Evolutionary conservation across 2,888 invertebrate species (phyloP).

Genomic region (Eumerus sabulonum): DNA sequence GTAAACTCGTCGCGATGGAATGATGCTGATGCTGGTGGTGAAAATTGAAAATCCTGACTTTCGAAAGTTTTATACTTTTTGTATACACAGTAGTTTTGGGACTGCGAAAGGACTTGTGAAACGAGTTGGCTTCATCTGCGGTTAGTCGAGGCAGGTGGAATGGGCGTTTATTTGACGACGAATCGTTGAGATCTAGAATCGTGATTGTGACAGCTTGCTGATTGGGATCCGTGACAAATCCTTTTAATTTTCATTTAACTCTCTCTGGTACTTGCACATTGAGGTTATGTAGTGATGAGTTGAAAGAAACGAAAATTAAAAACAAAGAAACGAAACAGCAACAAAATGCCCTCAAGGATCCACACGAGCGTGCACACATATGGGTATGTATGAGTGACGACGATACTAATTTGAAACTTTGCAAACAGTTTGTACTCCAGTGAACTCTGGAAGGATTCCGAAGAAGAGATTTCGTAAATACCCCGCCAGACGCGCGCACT

Average conservation of each 20-base stretch:
- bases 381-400: too few relatives aligned
- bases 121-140: slow-evolving; percentile 63
- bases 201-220: slow-evolving; percentile 63
- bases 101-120: too few relatives aligned
- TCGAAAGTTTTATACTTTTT: slow-evolving; percentile 33
- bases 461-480: neutral
- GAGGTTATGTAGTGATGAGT: slow-evolving; percentile 24
- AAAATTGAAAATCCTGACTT: slow-evolving; percentile 42
- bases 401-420: slow-evolving; percentile 57
- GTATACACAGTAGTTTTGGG: slow-evolving; percentile 43
- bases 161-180: slow-evolving; percentile 19
- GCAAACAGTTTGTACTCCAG: slow-evolving; percentile 14
- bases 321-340: too few relatives aligned
- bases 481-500: too few relatives aligned
- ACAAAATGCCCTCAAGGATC: slow-evolving; percentile 43
- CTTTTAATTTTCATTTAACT: neutral
- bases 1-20: too few relatives aligned
- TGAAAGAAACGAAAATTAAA: neutral
- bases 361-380: neutral
- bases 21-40: too few relatives aligned
- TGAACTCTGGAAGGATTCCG: too few relatives aligned
- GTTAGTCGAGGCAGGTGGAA: slow-evolving; percentile 51
- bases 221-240: slow-evolving; percentile 59
- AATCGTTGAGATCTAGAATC: slow-evolving; percentile 45
- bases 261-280: slow-evolving; percentile 21